Evolutionary conservation across 2,797 vertebrate genomes (phyloP), one percentile per base, ranked within the genome.

Genomic region (Momotus momota): DNA sequence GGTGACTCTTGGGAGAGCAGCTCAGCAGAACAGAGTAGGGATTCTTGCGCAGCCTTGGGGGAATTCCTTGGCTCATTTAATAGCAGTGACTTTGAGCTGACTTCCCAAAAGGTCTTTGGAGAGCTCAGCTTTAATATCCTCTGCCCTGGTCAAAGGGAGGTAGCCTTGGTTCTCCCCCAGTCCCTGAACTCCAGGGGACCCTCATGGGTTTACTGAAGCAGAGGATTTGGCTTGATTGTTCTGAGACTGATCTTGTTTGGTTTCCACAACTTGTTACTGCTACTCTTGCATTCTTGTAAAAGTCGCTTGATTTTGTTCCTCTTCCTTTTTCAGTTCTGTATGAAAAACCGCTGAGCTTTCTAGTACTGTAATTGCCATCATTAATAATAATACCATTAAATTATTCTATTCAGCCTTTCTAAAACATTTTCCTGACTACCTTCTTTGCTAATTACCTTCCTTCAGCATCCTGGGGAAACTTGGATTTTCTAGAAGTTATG

Each of bases 41-140:
- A 40, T 38, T 64, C 71, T 29, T 81, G 45, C 29, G 23, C 41
- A 57, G 58, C 92, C 96, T 81, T 1, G 0, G 25, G 66, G 70
- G 70, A 84, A 88, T 88, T 94, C 49, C 45, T 81, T 21, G 51
- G 73, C 65, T 95, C n/a, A 10, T 69, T 93, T 54, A 67, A 84
- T 43, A 69, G 73, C 62, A 51, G 62, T 61, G 70, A 72, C 27
- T 92, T 79, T 33, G 80, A 79, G 77, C 51, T 79, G 86, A 38
- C 43, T 90, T 86, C 77, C 86, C 7, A 2, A 79, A 73, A 90
- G 6, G 12, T 79, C 54, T 93, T 88, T 88, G 66, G 80, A 84
- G 90, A 88, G 43, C 77, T 95, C 65, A 72, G 64, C 55, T 88
- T 88, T 86, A 88, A 84, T 86, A 79, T 79, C 71, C 85, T 91